Evolutionary conservation across 1,140 invertebrate genomes (phyloP).

Genomic region (Cherax quadricarinatus): DNA sequence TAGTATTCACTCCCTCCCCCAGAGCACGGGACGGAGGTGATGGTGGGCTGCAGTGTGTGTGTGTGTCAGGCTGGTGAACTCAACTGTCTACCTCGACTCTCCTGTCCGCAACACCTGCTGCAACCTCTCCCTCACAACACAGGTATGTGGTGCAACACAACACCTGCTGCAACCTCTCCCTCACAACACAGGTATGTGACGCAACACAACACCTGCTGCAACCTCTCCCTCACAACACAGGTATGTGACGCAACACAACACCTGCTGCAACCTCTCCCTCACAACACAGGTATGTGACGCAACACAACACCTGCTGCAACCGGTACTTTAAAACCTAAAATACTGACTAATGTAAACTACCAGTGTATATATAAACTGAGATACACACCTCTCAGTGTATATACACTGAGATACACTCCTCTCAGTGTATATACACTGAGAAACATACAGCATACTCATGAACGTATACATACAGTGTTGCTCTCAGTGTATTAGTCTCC

Average conservation of each 20-base stretch:
- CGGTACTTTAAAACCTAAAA: too few relatives aligned
- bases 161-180: not conserved
- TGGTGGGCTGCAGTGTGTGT: slow-evolving; percentile 36
- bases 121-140: slow-evolving; percentile 15
- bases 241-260: not conserved
- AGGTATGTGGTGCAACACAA: not conserved
- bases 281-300: too few relatives aligned
- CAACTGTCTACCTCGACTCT: slow-evolving; percentile 24
- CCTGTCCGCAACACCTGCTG: slow-evolving; percentile 12
- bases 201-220: not conserved
- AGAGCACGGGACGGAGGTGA: slow-evolving; percentile 55
- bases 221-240: slow-evolving; percentile 23
- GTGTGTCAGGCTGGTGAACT: slow-evolving; percentile 58
- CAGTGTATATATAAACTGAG: too few relatives aligned
- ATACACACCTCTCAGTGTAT: too few relatives aligned
- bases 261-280: not conserved
- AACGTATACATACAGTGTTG: too few relatives aligned
- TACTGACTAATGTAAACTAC: too few relatives aligned
- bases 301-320: not conserved
- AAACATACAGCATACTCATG: too few relatives aligned
- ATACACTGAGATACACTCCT: too few relatives aligned
- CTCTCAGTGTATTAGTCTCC: too few relatives aligned
- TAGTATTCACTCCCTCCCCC: not conserved
- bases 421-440: too few relatives aligned
- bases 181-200: too few relatives aligned